Base-by-base conservation (phyloP, 2,797 vertebrate species). In the Sebastes wilsoni region DNA sequence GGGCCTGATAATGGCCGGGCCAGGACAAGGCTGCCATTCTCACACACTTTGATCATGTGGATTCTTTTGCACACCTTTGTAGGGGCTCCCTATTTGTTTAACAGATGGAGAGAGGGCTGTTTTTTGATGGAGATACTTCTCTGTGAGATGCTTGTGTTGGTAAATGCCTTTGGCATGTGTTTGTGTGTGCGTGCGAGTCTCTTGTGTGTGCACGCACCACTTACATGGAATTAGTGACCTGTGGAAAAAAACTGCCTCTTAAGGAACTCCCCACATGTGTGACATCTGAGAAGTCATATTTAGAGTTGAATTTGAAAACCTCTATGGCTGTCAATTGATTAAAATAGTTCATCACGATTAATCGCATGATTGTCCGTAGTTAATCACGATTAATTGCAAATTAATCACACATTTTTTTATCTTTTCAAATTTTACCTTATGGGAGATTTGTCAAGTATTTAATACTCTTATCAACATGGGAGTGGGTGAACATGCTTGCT, bases 11-110 rank as follows among this genome's bases (percentile, higher is more conserved):
- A 96, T 94, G 92, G 94, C 92, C 91, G 80, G 89, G 91, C 93
- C 87, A 69, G 91, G 93, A 95, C 94, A 93, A 95, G 94, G 92
- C 92, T 92, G 90, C 91, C 92, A 91, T 95, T 95, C 93, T 94
- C 88, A 83, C 84, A 88, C 82, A 92, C 94, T 96, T 95, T 96
- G 95, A 96, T 96, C 94, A 93, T 88, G 90, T 49, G 82, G 89
- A 93, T 93, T 92, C 92, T 90, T 93, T 92, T 91, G 92, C 95
- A 93, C 94, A 95, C 94, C 94, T 96, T 93, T 94, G 91, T 95
- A 87, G 88, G 87, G 90, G 91, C 87, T 91, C 72, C 93, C 89
- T 95, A 94, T 96, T 95, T 95, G 90, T 95, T 95, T 94, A 94
- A 91, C 92, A 95, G 92, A 94, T 90, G 88, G 89, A 88, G 82